Evolutionary conservation across 2,888 invertebrate genomes (phyloP).

Genomic region (Xestia ashworthii): DNA sequence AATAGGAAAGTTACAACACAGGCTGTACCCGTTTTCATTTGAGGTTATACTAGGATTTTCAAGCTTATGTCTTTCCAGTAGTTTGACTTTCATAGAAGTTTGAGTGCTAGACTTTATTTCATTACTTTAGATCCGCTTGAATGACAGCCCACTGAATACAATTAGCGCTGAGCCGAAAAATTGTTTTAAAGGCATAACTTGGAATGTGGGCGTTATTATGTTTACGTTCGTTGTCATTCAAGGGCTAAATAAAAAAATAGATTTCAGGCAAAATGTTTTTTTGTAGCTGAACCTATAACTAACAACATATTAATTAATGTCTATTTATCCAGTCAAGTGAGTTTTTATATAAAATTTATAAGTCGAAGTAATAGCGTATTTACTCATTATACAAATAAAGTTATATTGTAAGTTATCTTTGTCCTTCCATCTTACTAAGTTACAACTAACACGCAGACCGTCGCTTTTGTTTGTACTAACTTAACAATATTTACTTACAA

Average conservation of each 20-base stretch:
- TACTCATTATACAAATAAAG: not conserved
- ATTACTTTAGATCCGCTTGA: not conserved
- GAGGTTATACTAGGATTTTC: too few relatives aligned
- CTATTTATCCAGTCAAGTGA: not conserved
- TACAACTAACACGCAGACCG: not conserved
- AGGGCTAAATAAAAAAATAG: not conserved
- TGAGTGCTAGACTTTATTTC: not conserved
- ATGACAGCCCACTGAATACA: not conserved
- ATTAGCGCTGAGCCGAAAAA: not conserved
- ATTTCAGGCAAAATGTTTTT: not conserved
- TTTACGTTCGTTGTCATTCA: not conserved
- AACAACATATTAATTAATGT: not conserved
- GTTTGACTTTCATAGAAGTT: not conserved
- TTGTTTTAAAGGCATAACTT: not conserved
- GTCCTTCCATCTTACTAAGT: not conserved
- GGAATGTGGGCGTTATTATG: not conserved
- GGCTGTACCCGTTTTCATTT: too few relatives aligned
- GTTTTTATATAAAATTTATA: not conserved
- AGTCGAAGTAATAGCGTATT: not conserved
- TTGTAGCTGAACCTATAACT: not conserved
- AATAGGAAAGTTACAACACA: too few relatives aligned
- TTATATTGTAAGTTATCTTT: constrained; percentile 1
- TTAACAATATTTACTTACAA: constrained; percentile 2
- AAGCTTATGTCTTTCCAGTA: not conserved
- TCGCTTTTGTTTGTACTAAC: not conserved